phyloP scores from a whole-genome alignment of 2,797 vertebrate genomes.

The Acanthis flammea region DNA sequence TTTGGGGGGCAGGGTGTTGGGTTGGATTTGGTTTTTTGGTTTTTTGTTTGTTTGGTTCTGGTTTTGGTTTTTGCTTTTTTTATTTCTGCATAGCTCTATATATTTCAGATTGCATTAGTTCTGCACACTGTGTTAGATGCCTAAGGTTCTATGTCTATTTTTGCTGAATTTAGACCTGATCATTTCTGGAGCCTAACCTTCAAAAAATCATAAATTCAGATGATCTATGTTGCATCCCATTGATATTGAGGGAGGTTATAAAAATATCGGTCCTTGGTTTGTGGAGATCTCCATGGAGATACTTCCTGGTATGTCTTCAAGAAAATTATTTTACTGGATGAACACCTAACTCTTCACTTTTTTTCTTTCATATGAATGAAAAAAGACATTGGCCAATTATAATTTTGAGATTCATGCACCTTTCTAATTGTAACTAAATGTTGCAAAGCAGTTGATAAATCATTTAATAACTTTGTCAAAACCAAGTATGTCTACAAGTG shows the following conservation, averaged over 20 bases:
- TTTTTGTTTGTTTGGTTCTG: background rate
- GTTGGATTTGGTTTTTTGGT: background rate
- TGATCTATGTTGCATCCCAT: background rate
- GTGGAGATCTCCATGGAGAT: background rate
- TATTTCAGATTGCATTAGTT: background rate
- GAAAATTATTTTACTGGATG: background rate
- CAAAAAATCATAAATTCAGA: background rate
- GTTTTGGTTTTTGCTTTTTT: background rate
- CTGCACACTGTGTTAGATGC: background rate
- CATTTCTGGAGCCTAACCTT: background rate
- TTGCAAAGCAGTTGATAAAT: background rate
- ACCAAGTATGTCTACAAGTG: background rate
- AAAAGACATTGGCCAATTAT: background rate
- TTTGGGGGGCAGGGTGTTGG: fast-evolving
- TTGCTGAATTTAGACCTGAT: background rate
- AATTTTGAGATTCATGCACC: background rate
- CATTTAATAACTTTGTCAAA: background rate
- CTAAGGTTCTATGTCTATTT: background rate
- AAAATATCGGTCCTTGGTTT: background rate
- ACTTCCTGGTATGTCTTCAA: background rate
- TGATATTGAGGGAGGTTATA: background rate
- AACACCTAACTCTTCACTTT: background rate
- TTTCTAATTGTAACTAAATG: background rate
- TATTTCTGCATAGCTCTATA: background rate
- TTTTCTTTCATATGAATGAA: background rate